Percentiles rank a stretch among this genome's conserved stretches.
Evolutionary conservation across 2,113 vertebrate species (phyloP).

Genomic region (Eurypyga helias): DNA sequence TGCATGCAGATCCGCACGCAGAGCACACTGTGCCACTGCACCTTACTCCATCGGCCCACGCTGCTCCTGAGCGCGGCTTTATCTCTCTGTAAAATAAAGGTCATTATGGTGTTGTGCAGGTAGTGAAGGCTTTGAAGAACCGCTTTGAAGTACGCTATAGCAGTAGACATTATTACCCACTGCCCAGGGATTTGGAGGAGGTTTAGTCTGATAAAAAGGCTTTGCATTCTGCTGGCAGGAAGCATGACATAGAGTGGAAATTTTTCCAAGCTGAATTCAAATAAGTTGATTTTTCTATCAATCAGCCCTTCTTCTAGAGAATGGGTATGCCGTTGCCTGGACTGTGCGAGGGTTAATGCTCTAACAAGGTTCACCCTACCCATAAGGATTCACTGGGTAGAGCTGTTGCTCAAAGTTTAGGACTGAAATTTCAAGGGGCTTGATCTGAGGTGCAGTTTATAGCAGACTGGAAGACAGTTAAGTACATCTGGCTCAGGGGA

Average conservation of each 20-base stretch:
- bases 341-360: not conserved
- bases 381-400: not conserved
- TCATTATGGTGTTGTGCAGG: conserved; percentile 15
- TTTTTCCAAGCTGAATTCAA: conserved; percentile 59
- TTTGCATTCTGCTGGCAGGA: conserved; percentile 56
- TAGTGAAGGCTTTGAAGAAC: conserved; percentile 35
- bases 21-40: not conserved
- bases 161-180: conserved; percentile 44
- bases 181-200: conserved; percentile 51
- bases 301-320: not conserved
- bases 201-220: conserved; percentile 58
- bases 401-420: not conserved
- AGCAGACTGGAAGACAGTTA: not conserved
- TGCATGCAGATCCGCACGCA: rapidly evolving
- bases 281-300: conserved; percentile 44
- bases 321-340: not conserved
- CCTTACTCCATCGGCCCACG: not conserved
- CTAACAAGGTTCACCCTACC: not conserved
- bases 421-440: not conserved
- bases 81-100: conserved; percentile 38
- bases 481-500: not conserved
- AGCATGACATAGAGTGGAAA: conserved; percentile 41
- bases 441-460: not conserved
- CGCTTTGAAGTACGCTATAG: conserved; percentile 36
- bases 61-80: not conserved